phyloP scores from a whole-genome alignment of 2,797 vertebrate species.

The Acanthiza pusilla region DNA sequence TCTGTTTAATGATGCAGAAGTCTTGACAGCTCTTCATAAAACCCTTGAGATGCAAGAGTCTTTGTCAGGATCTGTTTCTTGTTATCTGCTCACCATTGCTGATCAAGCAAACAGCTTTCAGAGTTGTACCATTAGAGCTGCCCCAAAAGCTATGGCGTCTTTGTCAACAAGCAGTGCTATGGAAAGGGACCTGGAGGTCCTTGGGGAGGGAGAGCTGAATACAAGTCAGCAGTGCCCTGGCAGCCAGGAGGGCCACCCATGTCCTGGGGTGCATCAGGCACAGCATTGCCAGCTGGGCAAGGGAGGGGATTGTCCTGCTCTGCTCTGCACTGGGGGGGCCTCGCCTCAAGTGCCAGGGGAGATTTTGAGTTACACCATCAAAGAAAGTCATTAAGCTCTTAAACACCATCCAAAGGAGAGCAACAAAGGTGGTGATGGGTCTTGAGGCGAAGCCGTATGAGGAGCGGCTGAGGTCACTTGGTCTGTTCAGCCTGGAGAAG shows the following conservation, averaged over 20 bases:
- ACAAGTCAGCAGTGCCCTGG: not conserved
- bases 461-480: not conserved
- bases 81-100: not conserved
- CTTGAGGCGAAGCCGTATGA: accelerated
- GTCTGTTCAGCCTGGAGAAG: not conserved
- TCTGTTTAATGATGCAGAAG: not conserved
- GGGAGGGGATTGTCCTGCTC: not conserved
- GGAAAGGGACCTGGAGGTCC: not conserved
- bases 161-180: not conserved
- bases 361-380: not conserved
- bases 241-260: accelerated
- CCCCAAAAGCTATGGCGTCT: not conserved
- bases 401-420: not conserved
- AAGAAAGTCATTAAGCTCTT: not conserved
- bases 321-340: accelerated
- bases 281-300: accelerated
- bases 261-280: not conserved
- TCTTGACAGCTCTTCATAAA: not conserved
- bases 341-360: accelerated
- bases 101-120: not conserved
- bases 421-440: not conserved
- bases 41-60: not conserved
- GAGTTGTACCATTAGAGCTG: not conserved
- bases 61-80: not conserved
- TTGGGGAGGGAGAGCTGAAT: accelerated